Conservation (phyloP, 2,113 vertebrate genomes). For the Cyanoramphus novaezelandiae region DNA sequence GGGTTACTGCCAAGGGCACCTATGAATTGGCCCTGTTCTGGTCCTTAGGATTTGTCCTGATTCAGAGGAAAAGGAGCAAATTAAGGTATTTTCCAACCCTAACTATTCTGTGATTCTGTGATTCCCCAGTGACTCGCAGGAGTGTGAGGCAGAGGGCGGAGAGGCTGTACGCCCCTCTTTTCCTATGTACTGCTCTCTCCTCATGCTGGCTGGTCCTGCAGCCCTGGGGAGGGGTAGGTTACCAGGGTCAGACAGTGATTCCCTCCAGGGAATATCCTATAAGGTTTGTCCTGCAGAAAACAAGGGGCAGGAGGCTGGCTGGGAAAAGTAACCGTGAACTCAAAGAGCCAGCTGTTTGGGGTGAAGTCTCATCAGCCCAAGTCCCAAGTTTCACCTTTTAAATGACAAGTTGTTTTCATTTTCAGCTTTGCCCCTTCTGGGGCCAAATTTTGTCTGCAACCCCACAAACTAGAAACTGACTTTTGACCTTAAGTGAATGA, state of each 20-base stretch:
- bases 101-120: background rate
- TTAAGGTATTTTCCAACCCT: background rate
- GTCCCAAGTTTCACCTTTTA: background rate
- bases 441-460: background rate
- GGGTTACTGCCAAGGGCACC: slow-evolving; percentile 41
- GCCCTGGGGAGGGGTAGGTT: background rate
- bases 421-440: background rate
- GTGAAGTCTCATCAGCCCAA: background rate
- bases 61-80: slow-evolving; percentile 5
- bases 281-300: background rate
- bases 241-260: background rate
- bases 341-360: background rate
- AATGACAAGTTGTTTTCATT: background rate
- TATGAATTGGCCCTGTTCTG: slow-evolving; percentile 33
- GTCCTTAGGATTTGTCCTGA: slow-evolving; percentile 28
- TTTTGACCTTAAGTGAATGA: background rate
- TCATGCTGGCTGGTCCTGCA: background rate
- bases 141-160: background rate
- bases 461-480: accelerated
- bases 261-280: background rate
- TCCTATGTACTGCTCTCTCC: background rate
- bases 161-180: background rate
- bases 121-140: background rate
- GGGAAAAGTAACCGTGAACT: background rate
- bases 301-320: background rate